Percentiles rank a stretch among this genome's conserved stretches.
These are phyloP conservation scores for Sebastes variabilis DNA, from an alignment of 2,797 vertebrate genomes.

Conservation along the genomic window DNA sequence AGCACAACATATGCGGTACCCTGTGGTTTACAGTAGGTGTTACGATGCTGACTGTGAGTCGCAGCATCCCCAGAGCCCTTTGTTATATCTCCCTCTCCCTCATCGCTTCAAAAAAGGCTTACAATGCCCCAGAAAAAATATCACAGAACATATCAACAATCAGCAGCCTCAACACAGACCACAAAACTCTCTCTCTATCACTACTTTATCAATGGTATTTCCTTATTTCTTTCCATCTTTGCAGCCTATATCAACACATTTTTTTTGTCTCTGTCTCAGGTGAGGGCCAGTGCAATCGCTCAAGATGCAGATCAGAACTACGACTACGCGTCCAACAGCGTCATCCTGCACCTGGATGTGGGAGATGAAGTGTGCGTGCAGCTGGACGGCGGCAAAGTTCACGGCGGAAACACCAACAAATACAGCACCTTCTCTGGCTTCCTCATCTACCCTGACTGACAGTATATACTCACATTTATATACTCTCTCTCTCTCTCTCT, in stretches of 20 bases:
- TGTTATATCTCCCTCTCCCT: background rate
- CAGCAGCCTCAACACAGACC: background rate
- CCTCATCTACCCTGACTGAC: slow-evolving; percentile 95
- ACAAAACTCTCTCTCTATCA: background rate
- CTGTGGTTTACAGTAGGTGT: background rate
- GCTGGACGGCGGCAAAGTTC: slow-evolving; percentile 94
- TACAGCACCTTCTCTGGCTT: slow-evolving; percentile 98
- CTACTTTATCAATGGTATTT: background rate
- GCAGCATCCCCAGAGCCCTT: too few relatives aligned
- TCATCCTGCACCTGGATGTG: slow-evolving; percentile 94
- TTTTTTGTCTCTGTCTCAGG: slow-evolving; percentile 72
- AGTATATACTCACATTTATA: slow-evolving; percentile 7
- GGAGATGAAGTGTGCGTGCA: slow-evolving; percentile 95
- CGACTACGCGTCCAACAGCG: slow-evolving; percentile 96
- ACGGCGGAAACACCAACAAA: slow-evolving; percentile 96
- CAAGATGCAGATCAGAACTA: slow-evolving; percentile 98
- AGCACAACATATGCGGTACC: background rate
- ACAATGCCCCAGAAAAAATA: background rate
- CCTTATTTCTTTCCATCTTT: background rate
- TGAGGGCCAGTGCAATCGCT: slow-evolving; percentile 94
- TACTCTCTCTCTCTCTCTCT: background rate
- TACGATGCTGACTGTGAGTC: background rate
- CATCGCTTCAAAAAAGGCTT: background rate
- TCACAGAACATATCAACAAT: background rate
- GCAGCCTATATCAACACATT: background rate